phyloP scores from a whole-genome alignment of 2,888 invertebrate genomes.

The Hydroisotoma schaefferi region DNA sequence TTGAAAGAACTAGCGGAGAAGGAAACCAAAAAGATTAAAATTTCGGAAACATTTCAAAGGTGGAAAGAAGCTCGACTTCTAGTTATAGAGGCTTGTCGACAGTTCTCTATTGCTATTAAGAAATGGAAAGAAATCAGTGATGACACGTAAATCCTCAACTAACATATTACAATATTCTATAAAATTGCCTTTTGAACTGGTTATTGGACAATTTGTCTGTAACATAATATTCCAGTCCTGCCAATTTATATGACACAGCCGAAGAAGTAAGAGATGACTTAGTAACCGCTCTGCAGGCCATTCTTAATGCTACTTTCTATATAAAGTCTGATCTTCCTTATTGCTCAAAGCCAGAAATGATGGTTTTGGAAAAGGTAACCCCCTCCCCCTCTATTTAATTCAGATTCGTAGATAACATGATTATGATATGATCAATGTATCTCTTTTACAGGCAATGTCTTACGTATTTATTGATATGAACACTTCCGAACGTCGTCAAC shows the following conservation, averaged over 20 bases:
- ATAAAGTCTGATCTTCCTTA: slow-evolving; percentile 43
- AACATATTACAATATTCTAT: background rate
- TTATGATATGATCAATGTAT: background rate
- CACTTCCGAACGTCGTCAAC: slow-evolving; percentile 36
- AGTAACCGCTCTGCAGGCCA: slow-evolving; percentile 44
- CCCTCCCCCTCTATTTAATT: background rate
- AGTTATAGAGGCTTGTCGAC: slow-evolving; percentile 40
- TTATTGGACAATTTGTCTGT: too few relatives aligned
- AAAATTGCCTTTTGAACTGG: background rate
- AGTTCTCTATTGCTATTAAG: slow-evolving; percentile 37
- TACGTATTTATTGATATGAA: slow-evolving; percentile 47
- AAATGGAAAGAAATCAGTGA: slow-evolving; percentile 44
- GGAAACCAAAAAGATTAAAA: slow-evolving; percentile 40
- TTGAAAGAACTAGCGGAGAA: slow-evolving; percentile 37
- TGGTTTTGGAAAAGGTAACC: slow-evolving; percentile 41
- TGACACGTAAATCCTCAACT: slow-evolving; percentile 31
- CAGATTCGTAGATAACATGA: background rate
- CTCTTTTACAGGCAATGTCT: slow-evolving; percentile 41
- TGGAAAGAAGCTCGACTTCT: slow-evolving; percentile 44
- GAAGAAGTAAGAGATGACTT: slow-evolving; percentile 47
- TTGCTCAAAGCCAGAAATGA: slow-evolving; percentile 41
- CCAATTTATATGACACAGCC: slow-evolving; percentile 36
- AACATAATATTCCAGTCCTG: slow-evolving; percentile 21
- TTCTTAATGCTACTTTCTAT: slow-evolving; percentile 44
- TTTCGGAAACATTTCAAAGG: slow-evolving; percentile 45